Percentiles rank a stretch among this genome's conserved stretches.
phyloP scores from a whole-genome alignment of 2,888 invertebrate species.

The Apamea crenata region DNA sequence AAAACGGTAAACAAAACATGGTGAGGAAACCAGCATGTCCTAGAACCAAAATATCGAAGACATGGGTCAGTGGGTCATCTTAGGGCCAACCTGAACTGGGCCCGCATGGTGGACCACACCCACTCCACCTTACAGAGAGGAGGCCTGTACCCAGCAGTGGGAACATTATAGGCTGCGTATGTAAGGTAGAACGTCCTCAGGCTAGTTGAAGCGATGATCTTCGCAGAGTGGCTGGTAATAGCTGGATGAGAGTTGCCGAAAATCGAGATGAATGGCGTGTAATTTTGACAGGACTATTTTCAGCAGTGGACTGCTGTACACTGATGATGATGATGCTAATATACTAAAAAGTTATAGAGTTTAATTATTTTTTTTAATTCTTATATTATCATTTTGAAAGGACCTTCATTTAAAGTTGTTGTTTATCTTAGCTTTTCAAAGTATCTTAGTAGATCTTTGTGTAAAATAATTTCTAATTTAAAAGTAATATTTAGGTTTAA shows the following conservation, averaged over 20 bases:
- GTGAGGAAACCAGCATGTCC: no score
- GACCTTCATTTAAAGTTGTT: neutral
- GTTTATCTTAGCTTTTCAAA: neutral
- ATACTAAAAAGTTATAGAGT: neutral
- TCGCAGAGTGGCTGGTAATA: neutral
- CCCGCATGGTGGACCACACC: no score
- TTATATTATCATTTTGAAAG: neutral
- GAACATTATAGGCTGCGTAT: no score
- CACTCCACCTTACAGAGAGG: no score
- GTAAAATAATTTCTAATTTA: neutral
- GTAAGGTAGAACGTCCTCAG: no score
- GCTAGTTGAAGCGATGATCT: neutral
- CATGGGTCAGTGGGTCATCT: no score
- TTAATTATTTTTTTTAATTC: no score
- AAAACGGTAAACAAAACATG: no score
- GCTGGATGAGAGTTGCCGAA: neutral
- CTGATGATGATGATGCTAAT: no score
- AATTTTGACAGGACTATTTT: neutral
- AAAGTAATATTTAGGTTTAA: neutral
- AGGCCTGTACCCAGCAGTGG: no score
- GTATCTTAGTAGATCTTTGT: neutral
- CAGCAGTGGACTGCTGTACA: neutral
- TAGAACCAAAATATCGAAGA: no score
- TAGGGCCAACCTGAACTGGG: no score
- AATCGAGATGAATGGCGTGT: neutral